These are phyloP conservation scores for Beroe forskalii DNA, from an alignment of 37 sponge, comb jelly and placozoan species.

Conservation along the genomic window DNA sequence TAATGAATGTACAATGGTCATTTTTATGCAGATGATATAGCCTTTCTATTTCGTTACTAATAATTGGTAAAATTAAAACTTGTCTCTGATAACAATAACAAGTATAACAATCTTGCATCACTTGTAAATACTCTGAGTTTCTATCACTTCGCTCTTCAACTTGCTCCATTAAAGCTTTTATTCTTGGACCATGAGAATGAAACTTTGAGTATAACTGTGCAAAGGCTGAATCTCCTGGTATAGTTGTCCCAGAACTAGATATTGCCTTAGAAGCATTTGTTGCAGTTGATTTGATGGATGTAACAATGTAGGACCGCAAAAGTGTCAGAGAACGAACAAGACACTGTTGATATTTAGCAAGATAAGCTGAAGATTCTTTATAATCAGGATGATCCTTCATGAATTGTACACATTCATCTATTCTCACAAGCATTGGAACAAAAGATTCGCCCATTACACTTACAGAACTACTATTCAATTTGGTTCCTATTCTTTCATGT, in stretches of 20 bases:
- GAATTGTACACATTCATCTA: constrained; percentile 96
- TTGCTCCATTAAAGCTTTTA: constrained; percentile 57
- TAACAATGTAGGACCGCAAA: constrained; percentile 77
- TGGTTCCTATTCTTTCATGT: constrained; percentile 88
- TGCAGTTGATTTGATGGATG: constrained; percentile 68
- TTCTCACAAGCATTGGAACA: constrained; percentile 75
- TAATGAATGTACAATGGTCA: constrained; percentile 46
- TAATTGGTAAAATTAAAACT: constrained; percentile 8
- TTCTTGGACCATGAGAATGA: constrained; percentile 28
- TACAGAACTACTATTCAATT: constrained; percentile 76
- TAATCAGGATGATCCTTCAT: constrained; percentile 82
- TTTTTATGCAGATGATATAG: constrained; percentile 37
- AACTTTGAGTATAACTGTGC: constrained; percentile 56
- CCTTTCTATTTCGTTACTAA: constrained; percentile 10
- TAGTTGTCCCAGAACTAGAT: background rate
- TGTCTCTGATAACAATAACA: constrained; percentile 62
- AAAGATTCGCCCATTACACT: constrained; percentile 79
- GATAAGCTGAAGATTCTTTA: constrained; percentile 91
- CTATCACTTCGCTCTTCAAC: constrained; percentile 52
- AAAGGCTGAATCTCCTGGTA: background rate
- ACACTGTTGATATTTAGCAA: constrained; percentile 82
- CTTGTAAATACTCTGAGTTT: constrained; percentile 44
- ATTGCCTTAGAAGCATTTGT: background rate
- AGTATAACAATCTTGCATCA: constrained; percentile 61
- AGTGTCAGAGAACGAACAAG: constrained; percentile 79